Conservation (phyloP, 2,113 vertebrate species). For the Clarias gariepinus region DNA sequence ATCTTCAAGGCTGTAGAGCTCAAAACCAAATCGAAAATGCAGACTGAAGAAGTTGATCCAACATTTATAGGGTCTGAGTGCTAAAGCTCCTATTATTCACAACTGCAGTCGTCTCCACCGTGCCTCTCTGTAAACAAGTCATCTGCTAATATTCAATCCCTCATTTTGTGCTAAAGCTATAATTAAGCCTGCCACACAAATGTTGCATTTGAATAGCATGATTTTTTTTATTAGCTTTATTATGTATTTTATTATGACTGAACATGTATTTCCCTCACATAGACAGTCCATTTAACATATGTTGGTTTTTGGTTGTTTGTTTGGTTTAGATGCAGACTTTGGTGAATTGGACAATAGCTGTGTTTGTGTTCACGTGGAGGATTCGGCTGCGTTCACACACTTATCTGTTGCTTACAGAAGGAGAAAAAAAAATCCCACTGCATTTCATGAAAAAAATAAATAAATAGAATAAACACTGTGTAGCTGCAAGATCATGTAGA, state of each 20-base stretch:
- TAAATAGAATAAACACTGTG: background rate
- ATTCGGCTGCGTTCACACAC: background rate
- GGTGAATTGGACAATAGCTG: background rate
- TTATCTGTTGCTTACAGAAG: background rate
- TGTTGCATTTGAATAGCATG: too few species aligned
- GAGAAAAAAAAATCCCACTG: background rate
- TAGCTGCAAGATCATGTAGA: background rate
- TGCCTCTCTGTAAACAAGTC: background rate
- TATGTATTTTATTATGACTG: background rate
- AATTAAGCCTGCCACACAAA: too few species aligned
- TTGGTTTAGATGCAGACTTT: background rate
- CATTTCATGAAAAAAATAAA: background rate
- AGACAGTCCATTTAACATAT: background rate
- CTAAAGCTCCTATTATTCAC: background rate
- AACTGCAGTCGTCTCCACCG: background rate
- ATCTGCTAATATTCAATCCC: background rate
- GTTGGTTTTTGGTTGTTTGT: background rate
- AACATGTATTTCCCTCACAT: background rate
- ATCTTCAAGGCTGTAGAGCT: background rate
- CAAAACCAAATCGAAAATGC: background rate
- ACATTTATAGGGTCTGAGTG: background rate
- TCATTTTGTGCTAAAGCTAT: background rate
- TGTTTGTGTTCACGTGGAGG: background rate
- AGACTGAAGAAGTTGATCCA: background rate
- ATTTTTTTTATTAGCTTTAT: background rate